Evolutionary conservation across 2,888 invertebrate genomes (phyloP).

Genomic region (Rhagonycha fulva): DNA sequence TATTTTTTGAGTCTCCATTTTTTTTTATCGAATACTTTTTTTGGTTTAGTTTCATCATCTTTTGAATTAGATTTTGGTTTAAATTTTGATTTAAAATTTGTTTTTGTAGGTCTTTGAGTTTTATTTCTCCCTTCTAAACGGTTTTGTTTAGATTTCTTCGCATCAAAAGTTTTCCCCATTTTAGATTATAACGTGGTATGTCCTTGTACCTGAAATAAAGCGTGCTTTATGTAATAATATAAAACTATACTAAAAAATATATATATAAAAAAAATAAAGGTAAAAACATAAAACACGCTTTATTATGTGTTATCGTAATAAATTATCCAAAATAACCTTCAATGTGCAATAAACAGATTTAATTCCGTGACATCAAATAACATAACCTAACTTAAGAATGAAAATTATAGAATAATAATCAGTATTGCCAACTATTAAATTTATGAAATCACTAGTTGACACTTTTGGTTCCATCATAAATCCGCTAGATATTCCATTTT

Average conservation of each 20-base stretch:
- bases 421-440: no score
- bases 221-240: constrained; percentile 31
- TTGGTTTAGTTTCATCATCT: constrained; percentile 37
- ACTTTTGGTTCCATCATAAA: no score
- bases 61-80: neutral
- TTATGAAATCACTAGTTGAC: no score
- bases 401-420: no score
- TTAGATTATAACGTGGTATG: neutral
- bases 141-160: constrained; percentile 27
- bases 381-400: neutral
- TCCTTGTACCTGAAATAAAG: constrained; percentile 40
- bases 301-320: constrained; percentile 19
- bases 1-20: constrained; percentile 69
- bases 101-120: neutral
- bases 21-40: constrained; percentile 71
- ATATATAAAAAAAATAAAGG: neutral
- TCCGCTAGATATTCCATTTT: no score
- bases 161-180: constrained; percentile 14
- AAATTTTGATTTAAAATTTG: neutral
- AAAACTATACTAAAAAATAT: constrained; percentile 9
- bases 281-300: constrained; percentile 32
- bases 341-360: neutral
- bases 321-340: neutral
- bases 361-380: neutral
- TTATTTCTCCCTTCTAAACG: neutral